These are phyloP conservation scores for Muscidifurax raptorellus DNA, from an alignment of 1,140 invertebrate species.

Conservation along the genomic window DNA sequence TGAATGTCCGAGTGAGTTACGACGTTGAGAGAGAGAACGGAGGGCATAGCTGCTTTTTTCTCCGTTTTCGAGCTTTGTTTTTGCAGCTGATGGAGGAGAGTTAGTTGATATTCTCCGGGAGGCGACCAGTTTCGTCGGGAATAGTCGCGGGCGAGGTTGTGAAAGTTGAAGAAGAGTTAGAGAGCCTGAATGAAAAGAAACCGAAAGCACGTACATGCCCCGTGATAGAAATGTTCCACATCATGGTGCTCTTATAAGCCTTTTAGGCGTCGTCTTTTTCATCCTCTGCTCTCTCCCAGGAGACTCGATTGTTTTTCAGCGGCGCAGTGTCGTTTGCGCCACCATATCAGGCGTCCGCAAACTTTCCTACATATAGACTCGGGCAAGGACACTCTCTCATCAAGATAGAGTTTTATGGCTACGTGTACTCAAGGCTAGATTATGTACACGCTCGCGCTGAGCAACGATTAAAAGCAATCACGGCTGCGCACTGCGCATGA, in stretches of 20 bases:
- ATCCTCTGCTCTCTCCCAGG: neutral
- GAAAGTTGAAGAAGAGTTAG: neutral
- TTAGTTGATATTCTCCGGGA: neutral
- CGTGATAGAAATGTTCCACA: conserved; percentile 9
- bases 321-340: neutral
- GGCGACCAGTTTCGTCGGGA: neutral
- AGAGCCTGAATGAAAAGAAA: neutral
- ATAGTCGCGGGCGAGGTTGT: neutral
- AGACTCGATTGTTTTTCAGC: conserved; percentile 30
- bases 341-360: conserved; percentile 24
- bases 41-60: conserved; percentile 3
- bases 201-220: neutral
- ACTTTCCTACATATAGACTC: conserved; percentile 33
- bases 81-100: neutral
- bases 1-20: conserved; percentile 43
- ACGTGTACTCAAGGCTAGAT: conserved; percentile 5
- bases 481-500: neutral
- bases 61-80: neutral
- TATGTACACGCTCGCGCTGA: no score
- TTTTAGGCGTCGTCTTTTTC: neutral
- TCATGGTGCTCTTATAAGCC: neutral
- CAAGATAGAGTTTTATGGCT: conserved; percentile 42
- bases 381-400: conserved; percentile 42
- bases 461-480: conserved; percentile 47
- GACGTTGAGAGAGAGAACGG: neutral